Conservation (phyloP, 2,888 invertebrate species). For the Pasiphila rectangulata region DNA sequence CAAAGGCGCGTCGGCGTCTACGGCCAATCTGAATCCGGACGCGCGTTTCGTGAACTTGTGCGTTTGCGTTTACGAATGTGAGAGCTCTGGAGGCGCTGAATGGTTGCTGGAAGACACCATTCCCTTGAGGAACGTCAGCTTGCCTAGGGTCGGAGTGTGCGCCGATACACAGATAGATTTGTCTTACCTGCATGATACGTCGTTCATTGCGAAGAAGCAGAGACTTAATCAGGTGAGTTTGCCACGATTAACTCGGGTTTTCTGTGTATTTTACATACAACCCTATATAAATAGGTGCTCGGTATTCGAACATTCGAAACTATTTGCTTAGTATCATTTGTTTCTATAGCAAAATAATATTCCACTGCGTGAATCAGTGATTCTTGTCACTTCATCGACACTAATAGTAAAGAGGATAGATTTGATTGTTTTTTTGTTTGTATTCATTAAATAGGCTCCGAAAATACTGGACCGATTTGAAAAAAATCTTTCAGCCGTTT, state of each 20-base stretch:
- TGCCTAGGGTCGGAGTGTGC: slow-evolving; percentile 89
- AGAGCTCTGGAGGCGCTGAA: slow-evolving; percentile 95
- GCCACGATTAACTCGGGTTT: too few species aligned
- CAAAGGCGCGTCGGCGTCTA: slow-evolving; percentile 87
- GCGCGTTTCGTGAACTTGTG: slow-evolving; percentile 93
- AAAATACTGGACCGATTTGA: too few species aligned
- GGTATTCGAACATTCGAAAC: too few species aligned
- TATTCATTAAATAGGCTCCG: too few species aligned
- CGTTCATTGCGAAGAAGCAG: slow-evolving; percentile 90
- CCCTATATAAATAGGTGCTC: too few species aligned
- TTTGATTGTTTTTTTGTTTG: too few species aligned
- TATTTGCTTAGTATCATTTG: too few species aligned
- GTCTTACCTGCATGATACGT: slow-evolving; percentile 89
- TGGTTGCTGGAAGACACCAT: slow-evolving; percentile 98
- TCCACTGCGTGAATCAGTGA: too few species aligned
- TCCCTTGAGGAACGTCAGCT: slow-evolving; percentile 93
- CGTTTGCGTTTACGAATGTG: slow-evolving; percentile 99
- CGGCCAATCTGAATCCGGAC: slow-evolving; percentile 60
- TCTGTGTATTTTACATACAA: too few species aligned
- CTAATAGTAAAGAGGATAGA: too few species aligned
- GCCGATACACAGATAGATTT: slow-evolving; percentile 91
- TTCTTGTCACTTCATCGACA: not conserved
- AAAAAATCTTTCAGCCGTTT: too few species aligned
- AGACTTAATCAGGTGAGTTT: slow-evolving; percentile 88
- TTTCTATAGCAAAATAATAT: too few species aligned